Conservation (phyloP, 2,113 vertebrate species). For the Neodontobutis hainanensis region DNA sequence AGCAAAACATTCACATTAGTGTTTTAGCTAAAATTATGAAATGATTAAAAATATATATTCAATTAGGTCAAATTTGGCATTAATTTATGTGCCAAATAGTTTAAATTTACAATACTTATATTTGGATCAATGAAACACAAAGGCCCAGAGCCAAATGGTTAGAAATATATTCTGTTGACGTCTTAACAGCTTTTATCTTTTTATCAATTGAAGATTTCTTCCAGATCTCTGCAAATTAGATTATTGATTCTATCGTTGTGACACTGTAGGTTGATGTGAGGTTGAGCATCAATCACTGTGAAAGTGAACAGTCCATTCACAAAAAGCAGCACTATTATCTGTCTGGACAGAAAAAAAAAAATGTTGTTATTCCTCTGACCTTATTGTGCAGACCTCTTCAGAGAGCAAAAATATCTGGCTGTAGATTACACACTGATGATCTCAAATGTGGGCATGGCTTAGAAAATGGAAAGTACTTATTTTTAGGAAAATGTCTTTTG, state of each 20-base stretch:
- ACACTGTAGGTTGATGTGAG: slow-evolving; percentile 40
- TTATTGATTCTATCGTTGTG: slow-evolving; percentile 63
- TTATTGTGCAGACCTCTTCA: slow-evolving; percentile 66
- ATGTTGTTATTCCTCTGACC: slow-evolving; percentile 69
- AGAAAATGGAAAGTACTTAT: slow-evolving; percentile 24
- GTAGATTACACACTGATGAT: slow-evolving; percentile 67
- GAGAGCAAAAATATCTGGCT: slow-evolving; percentile 71
- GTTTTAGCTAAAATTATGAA: no score
- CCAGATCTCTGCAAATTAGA: slow-evolving; percentile 56
- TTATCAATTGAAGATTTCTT: slow-evolving; percentile 50
- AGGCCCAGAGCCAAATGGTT: neutral
- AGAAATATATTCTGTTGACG: slow-evolving; percentile 38
- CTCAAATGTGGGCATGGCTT: slow-evolving; percentile 38
- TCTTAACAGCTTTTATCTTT: slow-evolving; percentile 38
- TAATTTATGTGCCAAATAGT: neutral
- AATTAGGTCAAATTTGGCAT: no score
- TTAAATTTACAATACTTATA: neutral
- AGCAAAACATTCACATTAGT: no score
- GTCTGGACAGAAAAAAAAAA: slow-evolving; percentile 42
- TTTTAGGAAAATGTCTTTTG: neutral
- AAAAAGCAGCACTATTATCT: slow-evolving; percentile 36
- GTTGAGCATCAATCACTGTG: slow-evolving; percentile 55
- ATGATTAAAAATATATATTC: neutral
- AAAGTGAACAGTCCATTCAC: slow-evolving; percentile 45
- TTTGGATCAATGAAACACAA: neutral